phyloP scores from a whole-genome alignment of 1,140 invertebrate genomes.

The Habropoda laboriosa region DNA sequence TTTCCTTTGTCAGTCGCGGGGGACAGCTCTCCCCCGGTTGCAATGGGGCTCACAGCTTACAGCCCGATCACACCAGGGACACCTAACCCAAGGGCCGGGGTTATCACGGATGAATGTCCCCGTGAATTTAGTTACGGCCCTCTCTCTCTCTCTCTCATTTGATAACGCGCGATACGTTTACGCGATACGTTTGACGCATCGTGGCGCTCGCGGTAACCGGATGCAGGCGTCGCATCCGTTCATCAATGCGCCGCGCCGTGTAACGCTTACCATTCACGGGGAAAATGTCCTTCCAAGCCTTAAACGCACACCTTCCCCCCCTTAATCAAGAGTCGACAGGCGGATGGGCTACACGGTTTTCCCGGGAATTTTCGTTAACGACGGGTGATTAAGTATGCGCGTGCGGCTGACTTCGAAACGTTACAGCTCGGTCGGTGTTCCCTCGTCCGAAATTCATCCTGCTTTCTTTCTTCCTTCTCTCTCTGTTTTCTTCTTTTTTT shows the following conservation, averaged over 20 bases:
- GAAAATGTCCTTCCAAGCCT: constrained; percentile 18
- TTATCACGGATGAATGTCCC: constrained; percentile 8
- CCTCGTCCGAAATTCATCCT: neutral
- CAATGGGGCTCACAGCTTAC: neutral
- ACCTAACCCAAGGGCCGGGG: neutral
- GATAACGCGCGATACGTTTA: constrained; percentile 20
- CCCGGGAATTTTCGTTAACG: constrained; percentile 32
- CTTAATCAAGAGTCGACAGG: constrained; percentile 20
- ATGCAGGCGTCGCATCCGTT: constrained; percentile 2
- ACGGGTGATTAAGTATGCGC: constrained; percentile 34
- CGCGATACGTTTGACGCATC: constrained; percentile 19
- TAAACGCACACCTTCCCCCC: neutral
- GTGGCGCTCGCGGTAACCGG: neutral
- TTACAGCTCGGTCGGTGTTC: neutral
- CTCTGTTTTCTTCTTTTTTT: neutral
- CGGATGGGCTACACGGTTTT: neutral
- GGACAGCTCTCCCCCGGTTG: too few species aligned
- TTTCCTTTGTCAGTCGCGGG: neutral
- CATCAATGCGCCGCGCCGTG: neutral
- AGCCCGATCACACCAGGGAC: neutral
- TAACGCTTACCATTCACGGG: neutral
- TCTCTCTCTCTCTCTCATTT: neutral
- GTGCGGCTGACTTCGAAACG: constrained; percentile 37
- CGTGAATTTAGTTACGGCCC: constrained; percentile 4
- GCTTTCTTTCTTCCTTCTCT: neutral